A percentile compares a stretch with the other conserved stretches of the same genome.
phyloP scores from a whole-genome alignment of 2,888 invertebrate genomes.

The Lamellibrachia columna region DNA sequence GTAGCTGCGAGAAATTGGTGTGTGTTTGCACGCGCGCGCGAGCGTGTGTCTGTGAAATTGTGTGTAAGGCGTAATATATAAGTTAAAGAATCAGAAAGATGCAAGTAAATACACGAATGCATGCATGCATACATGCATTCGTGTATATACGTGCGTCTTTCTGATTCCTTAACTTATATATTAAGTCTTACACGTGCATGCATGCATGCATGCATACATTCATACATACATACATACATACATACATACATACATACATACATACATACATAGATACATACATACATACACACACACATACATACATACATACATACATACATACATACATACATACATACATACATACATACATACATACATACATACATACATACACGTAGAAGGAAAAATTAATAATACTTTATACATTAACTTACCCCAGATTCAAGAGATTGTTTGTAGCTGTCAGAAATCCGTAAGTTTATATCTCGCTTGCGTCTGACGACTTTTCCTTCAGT shows the following conservation, averaged over 20 bases:
- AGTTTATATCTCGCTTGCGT: background rate
- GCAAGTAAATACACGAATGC: background rate
- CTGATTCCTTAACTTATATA: too few relatives aligned
- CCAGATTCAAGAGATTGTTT: background rate
- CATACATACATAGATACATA: background rate
- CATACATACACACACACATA: too few relatives aligned
- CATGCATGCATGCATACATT: background rate
- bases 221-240: background rate
- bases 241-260: background rate
- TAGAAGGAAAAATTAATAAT: too few relatives aligned
- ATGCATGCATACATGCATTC: background rate
- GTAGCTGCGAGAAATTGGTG: too few relatives aligned
- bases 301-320: too few relatives aligned
- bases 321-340: too few relatives aligned
- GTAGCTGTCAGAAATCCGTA: background rate
- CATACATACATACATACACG: too few relatives aligned
- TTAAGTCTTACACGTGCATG: background rate
- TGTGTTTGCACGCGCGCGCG: too few relatives aligned
- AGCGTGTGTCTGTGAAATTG: too few relatives aligned
- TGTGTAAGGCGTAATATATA: too few relatives aligned
- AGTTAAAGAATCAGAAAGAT: too few relatives aligned
- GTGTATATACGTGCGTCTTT: background rate
- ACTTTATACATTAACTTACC: background rate
- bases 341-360: too few relatives aligned
- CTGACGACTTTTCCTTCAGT: background rate